phyloP scores from a whole-genome alignment of 2,797 vertebrate species.

The Alcedo quadribrachys region DNA sequence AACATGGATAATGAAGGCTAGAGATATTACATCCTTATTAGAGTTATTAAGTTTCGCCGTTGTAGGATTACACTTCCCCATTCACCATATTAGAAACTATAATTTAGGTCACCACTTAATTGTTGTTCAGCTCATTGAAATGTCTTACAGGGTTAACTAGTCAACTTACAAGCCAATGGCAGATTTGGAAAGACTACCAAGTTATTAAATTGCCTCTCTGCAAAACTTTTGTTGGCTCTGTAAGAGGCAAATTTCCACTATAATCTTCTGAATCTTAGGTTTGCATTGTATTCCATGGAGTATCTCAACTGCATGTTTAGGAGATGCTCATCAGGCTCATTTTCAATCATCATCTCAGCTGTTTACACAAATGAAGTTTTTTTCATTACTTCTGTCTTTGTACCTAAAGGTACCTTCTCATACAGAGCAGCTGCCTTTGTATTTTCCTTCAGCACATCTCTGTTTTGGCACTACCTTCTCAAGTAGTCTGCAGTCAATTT shows the following conservation, averaged over 20 bases:
- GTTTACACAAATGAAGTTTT: background rate
- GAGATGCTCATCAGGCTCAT: background rate
- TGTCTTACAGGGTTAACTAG: background rate
- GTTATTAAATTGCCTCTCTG: background rate
- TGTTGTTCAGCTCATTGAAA: background rate
- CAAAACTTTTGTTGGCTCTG: background rate
- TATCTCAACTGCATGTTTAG: background rate
- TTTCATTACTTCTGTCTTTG: background rate
- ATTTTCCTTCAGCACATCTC: background rate
- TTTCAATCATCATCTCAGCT: background rate
- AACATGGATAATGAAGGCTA: slow-evolving; percentile 1
- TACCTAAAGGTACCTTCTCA: slow-evolving; percentile 4
- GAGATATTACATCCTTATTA: background rate
- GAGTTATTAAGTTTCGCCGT: background rate
- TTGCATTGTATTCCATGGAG: background rate
- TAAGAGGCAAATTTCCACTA: background rate
- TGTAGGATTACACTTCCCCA: background rate
- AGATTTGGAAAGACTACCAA: background rate
- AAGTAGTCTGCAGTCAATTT: slow-evolving; percentile 29
- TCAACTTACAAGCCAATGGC: background rate
- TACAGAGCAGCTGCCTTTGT: background rate
- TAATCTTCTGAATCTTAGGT: background rate
- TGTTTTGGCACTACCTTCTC: slow-evolving; percentile 18
- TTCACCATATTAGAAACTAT: background rate
- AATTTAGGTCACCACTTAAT: background rate